These are phyloP conservation scores for Oryzias woworae DNA, from an alignment of 2,113 vertebrate genomes.

Conservation along the genomic window DNA sequence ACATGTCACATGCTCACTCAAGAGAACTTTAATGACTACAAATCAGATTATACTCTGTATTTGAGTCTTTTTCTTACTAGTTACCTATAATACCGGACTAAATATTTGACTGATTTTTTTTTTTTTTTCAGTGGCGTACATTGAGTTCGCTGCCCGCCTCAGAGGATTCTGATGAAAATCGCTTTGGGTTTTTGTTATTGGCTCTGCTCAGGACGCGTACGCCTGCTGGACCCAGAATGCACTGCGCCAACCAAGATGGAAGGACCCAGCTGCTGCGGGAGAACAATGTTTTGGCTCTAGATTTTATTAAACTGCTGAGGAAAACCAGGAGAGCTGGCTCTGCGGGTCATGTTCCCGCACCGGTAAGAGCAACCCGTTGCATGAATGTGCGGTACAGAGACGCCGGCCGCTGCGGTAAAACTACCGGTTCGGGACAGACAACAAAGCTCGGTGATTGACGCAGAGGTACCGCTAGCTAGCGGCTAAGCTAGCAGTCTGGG, in stretches of 20 bases:
- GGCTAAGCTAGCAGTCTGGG: slow-evolving; percentile 51
- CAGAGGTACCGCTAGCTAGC: slow-evolving; percentile 56
- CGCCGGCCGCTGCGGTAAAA: not conserved
- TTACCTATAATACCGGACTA: too few relatives aligned
- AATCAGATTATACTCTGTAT: too few relatives aligned
- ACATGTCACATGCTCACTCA: too few relatives aligned
- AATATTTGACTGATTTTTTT: too few relatives aligned
- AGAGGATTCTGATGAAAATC: too few relatives aligned
- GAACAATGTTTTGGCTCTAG: slow-evolving; percentile 82
- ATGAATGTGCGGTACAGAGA: not conserved
- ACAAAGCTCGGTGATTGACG: slow-evolving; percentile 24
- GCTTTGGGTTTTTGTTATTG: not conserved
- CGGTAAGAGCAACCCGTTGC: slow-evolving; percentile 61
- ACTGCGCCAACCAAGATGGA: slow-evolving; percentile 81
- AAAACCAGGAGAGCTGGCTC: slow-evolving; percentile 35
- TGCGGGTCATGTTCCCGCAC: slow-evolving; percentile 70
- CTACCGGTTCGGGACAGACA: slow-evolving; percentile 25
- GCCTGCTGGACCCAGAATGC: slow-evolving; percentile 76
- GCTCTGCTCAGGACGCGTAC: slow-evolving; percentile 63
- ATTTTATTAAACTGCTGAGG: slow-evolving; percentile 50
- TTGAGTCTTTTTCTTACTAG: too few relatives aligned
- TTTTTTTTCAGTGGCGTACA: too few relatives aligned
- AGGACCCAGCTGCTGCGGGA: slow-evolving; percentile 78
- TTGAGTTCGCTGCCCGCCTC: too few relatives aligned
- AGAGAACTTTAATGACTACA: too few relatives aligned